Evolutionary conservation across 2,113 vertebrate genomes (phyloP).

Genomic region (Grammomys dolichurus): DNA sequence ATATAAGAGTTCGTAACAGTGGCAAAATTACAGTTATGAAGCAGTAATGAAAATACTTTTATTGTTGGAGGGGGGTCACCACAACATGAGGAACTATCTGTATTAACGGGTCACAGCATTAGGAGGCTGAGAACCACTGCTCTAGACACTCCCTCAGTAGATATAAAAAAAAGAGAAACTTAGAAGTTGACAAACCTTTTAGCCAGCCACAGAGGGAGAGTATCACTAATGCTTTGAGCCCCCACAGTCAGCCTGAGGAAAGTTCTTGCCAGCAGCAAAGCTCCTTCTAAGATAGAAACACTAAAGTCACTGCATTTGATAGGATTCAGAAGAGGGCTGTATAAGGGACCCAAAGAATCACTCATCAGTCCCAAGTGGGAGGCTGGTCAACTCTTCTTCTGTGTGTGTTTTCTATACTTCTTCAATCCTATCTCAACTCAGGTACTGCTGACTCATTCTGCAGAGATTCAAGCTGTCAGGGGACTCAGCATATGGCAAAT

Average conservation of each 20-base stretch:
- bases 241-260: constrained; percentile 9
- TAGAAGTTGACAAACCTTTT: constrained; percentile 59
- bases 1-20: background rate
- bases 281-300: constrained; percentile 42
- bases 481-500: constrained; percentile 47
- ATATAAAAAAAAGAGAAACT: constrained; percentile 54
- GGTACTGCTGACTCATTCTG: constrained; percentile 68
- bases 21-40: background rate
- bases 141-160: constrained; percentile 10
- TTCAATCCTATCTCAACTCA: constrained; percentile 46
- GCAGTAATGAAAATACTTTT: background rate
- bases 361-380: constrained; percentile 58
- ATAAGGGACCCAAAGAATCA: constrained; percentile 43
- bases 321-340: constrained; percentile 27
- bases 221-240: constrained; percentile 56
- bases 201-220: constrained; percentile 24
- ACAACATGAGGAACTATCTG: background rate
- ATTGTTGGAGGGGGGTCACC: background rate
- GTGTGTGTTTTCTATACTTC: constrained; percentile 52
- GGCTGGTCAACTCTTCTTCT: constrained; percentile 38
- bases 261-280: constrained; percentile 51
- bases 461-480: constrained; percentile 44
- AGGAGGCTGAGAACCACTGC: background rate
- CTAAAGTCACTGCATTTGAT: constrained; percentile 59
- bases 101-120: background rate